Conservation (phyloP, 2,113 vertebrate species). For the Oreochromis tanganicae region DNA sequence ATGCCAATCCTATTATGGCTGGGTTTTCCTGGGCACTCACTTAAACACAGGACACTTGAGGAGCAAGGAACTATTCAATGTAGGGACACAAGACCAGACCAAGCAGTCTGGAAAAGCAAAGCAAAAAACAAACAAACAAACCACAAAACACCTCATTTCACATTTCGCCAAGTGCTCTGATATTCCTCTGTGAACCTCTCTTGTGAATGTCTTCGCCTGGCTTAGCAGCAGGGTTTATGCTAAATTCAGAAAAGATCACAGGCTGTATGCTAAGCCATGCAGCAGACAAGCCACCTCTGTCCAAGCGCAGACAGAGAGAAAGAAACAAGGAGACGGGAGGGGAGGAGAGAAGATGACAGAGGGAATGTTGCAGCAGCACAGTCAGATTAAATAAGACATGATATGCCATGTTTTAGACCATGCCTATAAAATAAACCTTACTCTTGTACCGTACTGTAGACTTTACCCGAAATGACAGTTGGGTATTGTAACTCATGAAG, state of each 20-base stretch:
- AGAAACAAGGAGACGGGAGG: not conserved
- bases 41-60: not conserved
- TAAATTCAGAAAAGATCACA: slow-evolving; percentile 20
- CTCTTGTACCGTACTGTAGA: not conserved
- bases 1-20: not conserved
- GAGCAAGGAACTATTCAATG: not conserved
- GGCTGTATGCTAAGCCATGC: slow-evolving; percentile 18
- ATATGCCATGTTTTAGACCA: not conserved
- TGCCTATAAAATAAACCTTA: not conserved
- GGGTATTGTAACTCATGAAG: not conserved
- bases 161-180: not conserved
- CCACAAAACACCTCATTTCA: slow-evolving; percentile 1
- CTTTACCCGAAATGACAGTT: not conserved
- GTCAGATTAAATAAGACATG: slow-evolving; percentile 34
- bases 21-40: not conserved
- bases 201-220: not conserved
- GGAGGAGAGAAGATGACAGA: not conserved
- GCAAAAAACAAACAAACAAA: not conserved
- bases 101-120: not conserved
- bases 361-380: not conserved
- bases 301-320: not conserved
- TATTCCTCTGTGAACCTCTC: not conserved
- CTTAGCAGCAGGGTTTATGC: slow-evolving; percentile 42
- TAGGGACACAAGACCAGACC: not conserved
- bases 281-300: slow-evolving; percentile 11